Evolutionary conservation across 2,113 vertebrate species (phyloP), one percentile per base, ranked within the genome.

Genomic region (Pelmatolapia mariae): DNA sequence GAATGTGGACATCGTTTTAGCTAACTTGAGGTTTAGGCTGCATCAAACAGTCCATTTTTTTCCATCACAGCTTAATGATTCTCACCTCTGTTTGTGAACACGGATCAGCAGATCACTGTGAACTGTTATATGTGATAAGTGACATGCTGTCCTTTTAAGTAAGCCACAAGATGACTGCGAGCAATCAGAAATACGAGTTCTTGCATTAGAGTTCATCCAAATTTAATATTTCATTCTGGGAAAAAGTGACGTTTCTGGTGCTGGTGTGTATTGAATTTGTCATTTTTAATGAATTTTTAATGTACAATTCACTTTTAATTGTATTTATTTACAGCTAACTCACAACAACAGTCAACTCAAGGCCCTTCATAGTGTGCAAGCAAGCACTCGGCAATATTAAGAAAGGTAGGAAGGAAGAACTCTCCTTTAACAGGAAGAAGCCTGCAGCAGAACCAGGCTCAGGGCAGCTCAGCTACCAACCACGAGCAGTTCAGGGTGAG

Each of bases 1-100:
- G 26, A 85, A 88, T 82, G 43, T 83, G 63, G n/a, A 82, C 63
- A 63, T 53, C 54, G n/a, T 86, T 88, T 84, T 43, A 83, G 61
- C 9, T 15, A 7, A 68, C 68, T 45, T 81, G 76, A 79, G 68
- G 78, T 81, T 59, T 12, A 54, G 10, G 15, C 54, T 43, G 45
- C 45, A 45, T 73, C 54, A 54, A 87, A 81, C 88, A 50, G 36
- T 52, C 11, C 5, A 7, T 56, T 4, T n/a, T 73, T 47, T 79
- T 24, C 43, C 29, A 71, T 91, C 8, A 15, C 8, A 81, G 53
- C 6, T 57, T 56, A 16, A 87, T 86, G 40, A 71, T 84, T 61
- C 53, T 73, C 56, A 71, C 38, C 33, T 33, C 9, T 18, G 33
- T 43, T 59, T 29, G 43, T 19, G 71, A 47, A 31, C 26, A 5